These are phyloP conservation scores for Tokudaia muenninki DNA, from an alignment of 2,797 vertebrate species.

Conservation along the genomic window DNA sequence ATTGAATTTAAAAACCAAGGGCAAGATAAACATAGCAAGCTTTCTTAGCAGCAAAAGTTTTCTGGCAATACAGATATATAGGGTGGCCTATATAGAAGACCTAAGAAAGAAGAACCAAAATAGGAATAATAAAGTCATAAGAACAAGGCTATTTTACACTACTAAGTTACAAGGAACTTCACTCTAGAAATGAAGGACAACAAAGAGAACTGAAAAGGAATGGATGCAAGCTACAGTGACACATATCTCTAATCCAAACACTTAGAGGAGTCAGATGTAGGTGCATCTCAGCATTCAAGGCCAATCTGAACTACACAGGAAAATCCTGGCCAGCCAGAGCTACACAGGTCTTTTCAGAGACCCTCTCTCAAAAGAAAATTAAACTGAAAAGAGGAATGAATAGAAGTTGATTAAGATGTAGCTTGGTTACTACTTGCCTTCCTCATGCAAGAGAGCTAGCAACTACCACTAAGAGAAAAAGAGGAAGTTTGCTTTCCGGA, in stretches of 20 bases:
- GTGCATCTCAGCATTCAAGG: too few relatives aligned
- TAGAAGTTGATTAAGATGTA: background rate
- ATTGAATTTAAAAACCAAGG: background rate
- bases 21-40: constrained; percentile 27
- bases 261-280: background rate
- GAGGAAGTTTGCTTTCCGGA: background rate
- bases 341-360: background rate
- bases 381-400: background rate
- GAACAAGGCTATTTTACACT: background rate
- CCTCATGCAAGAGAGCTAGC: background rate
- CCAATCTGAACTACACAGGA: background rate
- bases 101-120: background rate
- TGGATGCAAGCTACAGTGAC: background rate
- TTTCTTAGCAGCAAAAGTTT: background rate
- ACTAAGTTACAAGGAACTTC: background rate
- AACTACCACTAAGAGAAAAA: background rate
- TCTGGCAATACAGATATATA: background rate
- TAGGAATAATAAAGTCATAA: background rate
- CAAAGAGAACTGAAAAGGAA: background rate
- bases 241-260: background rate
- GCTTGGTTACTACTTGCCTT: background rate
- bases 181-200: background rate
- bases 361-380: background rate
- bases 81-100: background rate
- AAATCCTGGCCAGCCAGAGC: background rate